A percentile compares a stretch with the other conserved stretches of the same genome.
Conservation (phyloP, 2,888 invertebrate genomes). For the Synanthedon myopaeformis region DNA sequence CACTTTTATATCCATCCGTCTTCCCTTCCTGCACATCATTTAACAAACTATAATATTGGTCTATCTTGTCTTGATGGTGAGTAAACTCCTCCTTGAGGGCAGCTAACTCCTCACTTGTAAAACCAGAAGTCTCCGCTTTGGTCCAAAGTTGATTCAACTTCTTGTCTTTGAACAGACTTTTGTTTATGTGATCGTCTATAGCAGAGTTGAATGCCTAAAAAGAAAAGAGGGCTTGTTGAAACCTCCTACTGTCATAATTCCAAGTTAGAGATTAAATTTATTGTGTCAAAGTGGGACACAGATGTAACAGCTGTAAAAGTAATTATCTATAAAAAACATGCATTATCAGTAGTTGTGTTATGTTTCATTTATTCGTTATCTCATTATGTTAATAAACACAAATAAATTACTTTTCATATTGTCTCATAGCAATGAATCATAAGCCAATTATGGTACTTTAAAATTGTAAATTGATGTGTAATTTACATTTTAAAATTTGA, state of each 20-base stretch:
- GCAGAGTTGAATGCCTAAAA: slow-evolving; percentile 43
- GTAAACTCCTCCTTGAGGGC: slow-evolving; percentile 88
- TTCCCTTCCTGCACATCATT: slow-evolving; percentile 74
- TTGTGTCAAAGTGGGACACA: neutral
- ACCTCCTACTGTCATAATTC: too few species aligned
- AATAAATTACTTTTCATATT: too few species aligned
- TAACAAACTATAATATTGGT: slow-evolving; percentile 86
- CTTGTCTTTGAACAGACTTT: slow-evolving; percentile 88
- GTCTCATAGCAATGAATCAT: too few species aligned
- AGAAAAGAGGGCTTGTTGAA: too few species aligned
- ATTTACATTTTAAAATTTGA: too few species aligned
- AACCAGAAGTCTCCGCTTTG: slow-evolving; percentile 90
- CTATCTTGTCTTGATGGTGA: slow-evolving; percentile 93
- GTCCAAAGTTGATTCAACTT: slow-evolving; percentile 91
- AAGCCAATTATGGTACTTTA: too few species aligned
- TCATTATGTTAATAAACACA: neutral
- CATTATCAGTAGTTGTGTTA: neutral
- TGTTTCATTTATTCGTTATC: neutral
- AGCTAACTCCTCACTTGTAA: slow-evolving; percentile 83
- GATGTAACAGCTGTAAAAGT: neutral
- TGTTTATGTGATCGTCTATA: slow-evolving; percentile 74
- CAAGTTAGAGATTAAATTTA: too few species aligned
- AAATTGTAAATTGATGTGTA: too few species aligned
- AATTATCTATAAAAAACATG: neutral
- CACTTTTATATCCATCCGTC: slow-evolving; percentile 76